Evolutionary conservation across 2,888 invertebrate species (phyloP).

Genomic region (Stomorhina lunata): DNA sequence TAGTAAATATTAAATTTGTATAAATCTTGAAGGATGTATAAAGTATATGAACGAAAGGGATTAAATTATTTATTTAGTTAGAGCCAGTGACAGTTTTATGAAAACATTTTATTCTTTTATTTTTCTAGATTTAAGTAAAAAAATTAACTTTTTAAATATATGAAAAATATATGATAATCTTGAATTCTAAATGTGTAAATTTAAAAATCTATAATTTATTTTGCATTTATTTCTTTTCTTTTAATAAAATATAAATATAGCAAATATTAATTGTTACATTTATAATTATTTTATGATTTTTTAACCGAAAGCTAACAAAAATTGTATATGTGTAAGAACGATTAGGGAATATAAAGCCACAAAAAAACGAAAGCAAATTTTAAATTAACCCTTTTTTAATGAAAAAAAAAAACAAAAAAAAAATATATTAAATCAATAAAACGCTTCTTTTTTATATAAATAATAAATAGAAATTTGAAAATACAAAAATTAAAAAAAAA

Average conservation of each 20-base stretch:
- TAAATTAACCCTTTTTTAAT: conserved; percentile 54
- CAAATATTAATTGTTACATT: conserved; percentile 61
- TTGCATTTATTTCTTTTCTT: conserved; percentile 31
- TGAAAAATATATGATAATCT: neutral
- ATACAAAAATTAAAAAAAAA: conserved; percentile 8
- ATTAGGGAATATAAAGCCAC: conserved; percentile 60
- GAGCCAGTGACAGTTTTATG: conserved; percentile 34
- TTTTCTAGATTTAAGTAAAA: conserved; percentile 15
- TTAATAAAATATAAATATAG: conserved; percentile 46
- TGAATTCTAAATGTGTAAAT: conserved; percentile 19
- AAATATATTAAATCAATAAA: conserved; percentile 40
- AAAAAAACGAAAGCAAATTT: conserved; percentile 41
- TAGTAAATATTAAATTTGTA: neutral
- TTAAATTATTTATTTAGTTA: neutral
- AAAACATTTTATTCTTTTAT: neutral
- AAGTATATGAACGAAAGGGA: neutral
- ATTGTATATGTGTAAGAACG: conserved; percentile 37
- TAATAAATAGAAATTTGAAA: conserved; percentile 35
- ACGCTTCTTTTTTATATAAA: conserved; percentile 67
- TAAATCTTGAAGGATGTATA: neutral
- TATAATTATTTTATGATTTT: conserved; percentile 11
- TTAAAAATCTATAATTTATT: neutral
- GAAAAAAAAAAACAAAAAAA: conserved; percentile 21
- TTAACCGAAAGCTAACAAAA: neutral
- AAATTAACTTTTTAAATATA: neutral